Percentiles rank a stretch among this genome's conserved stretches.
These are phyloP conservation scores for Heliocidaris tuberculata DNA, from an alignment of 35 echinoderm and acorn worm species.

Conservation along the genomic window DNA sequence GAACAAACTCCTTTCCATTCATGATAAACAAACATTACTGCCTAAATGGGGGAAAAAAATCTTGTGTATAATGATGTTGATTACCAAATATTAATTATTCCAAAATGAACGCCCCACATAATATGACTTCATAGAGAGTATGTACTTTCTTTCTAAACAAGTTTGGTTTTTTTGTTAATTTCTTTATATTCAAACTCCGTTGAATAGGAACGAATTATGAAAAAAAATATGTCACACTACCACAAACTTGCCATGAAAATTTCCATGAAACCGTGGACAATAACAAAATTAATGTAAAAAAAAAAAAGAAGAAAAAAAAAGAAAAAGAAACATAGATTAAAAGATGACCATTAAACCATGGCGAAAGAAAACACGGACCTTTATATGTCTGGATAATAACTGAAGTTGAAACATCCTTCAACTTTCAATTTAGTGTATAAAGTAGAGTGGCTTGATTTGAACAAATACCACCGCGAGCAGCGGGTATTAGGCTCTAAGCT, in stretches of 20 bases:
- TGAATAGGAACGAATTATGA: background rate
- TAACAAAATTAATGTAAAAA: background rate
- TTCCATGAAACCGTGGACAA: background rate
- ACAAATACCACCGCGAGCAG: background rate
- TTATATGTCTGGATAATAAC: background rate
- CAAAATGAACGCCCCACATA: background rate
- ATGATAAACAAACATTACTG: background rate
- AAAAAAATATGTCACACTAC: background rate
- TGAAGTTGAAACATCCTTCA: slow-evolving; percentile 34
- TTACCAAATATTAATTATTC: background rate
- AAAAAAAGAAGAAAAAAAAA: background rate
- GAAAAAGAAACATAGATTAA: background rate
- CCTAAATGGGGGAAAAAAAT: background rate
- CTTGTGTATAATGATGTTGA: background rate
- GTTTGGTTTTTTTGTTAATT: background rate
- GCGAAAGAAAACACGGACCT: background rate
- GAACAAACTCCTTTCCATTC: background rate
- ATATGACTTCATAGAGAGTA: background rate
- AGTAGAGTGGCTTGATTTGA: background rate
- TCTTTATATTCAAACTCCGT: background rate
- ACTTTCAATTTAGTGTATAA: slow-evolving; percentile 24
- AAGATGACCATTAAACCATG: background rate
- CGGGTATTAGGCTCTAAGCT: background rate
- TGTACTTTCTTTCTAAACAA: too few species aligned
- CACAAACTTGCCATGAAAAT: too few species aligned